A percentile compares a stretch with the other conserved stretches of the same genome.
These are phyloP conservation scores for Alaudala cheleensis DNA, from an alignment of 2,113 vertebrate species.

Conservation along the genomic window DNA sequence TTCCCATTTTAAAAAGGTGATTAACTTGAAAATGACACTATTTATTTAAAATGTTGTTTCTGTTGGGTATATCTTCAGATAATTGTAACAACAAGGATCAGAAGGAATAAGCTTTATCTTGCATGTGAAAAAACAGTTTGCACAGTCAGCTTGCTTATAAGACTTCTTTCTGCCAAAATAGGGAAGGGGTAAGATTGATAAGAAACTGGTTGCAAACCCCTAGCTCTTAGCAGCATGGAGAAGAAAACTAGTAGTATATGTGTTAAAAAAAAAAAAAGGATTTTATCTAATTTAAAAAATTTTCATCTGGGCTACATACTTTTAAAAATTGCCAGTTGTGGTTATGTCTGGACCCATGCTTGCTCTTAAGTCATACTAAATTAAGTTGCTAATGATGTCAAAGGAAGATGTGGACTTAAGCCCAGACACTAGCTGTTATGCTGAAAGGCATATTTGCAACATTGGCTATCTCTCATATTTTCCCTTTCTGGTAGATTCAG, in stretches of 20 bases:
- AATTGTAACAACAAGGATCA: neutral
- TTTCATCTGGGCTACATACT: neutral
- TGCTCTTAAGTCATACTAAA: neutral
- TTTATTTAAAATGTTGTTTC: conserved; percentile 19
- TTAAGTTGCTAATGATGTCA: neutral
- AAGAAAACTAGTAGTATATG: neutral
- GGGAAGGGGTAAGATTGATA: neutral
- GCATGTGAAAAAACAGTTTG: neutral
- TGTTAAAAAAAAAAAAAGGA: neutral
- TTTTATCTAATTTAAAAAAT: neutral
- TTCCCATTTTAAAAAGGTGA: neutral
- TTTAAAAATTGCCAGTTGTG: neutral
- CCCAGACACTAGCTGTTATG: neutral
- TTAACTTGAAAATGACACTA: conserved; percentile 5
- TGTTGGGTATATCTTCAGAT: neutral
- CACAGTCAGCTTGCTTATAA: neutral
- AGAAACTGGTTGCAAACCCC: neutral
- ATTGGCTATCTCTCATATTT: neutral
- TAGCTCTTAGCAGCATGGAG: neutral
- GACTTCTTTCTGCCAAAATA: neutral
- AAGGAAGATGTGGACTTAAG: neutral
- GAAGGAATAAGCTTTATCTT: neutral
- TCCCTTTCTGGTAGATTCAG: neutral
- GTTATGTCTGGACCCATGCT: neutral
- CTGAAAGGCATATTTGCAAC: neutral